A percentile compares a stretch with the other conserved stretches of the same genome.
These are phyloP conservation scores for Lateolabrax maculatus DNA, from an alignment of 2,797 vertebrate species.

Conservation along the genomic window DNA sequence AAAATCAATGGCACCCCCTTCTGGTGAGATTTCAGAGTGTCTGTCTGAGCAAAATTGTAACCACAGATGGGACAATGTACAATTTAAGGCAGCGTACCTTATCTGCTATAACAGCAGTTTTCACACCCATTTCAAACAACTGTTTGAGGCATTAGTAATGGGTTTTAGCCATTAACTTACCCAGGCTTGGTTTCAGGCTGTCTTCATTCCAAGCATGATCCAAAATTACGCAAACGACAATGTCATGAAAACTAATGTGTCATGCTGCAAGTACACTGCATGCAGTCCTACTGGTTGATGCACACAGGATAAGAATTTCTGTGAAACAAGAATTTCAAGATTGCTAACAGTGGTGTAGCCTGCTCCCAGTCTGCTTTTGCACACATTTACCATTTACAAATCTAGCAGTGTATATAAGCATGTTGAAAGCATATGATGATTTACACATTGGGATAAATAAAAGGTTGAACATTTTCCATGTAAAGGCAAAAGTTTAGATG, in stretches of 20 bases:
- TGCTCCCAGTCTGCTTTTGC: neutral
- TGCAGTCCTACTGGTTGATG: neutral
- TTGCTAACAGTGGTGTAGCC: neutral
- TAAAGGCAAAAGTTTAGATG: neutral
- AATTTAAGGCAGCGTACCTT: too few species aligned
- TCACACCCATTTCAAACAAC: neutral
- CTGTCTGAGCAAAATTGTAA: neutral
- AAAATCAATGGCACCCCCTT: slow-evolving; percentile 41
- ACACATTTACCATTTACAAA: neutral
- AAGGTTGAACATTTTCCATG: neutral
- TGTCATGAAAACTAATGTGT: neutral
- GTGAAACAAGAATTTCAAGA: neutral
- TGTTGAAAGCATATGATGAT: neutral
- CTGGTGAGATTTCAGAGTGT: slow-evolving; percentile 31
- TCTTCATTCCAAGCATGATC: neutral
- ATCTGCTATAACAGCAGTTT: neutral
- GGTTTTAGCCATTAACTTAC: neutral
- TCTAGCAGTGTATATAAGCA: fast-evolving
- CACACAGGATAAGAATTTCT: neutral
- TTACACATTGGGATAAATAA: neutral
- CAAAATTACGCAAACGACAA: neutral
- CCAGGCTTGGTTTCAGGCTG: neutral
- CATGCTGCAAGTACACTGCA: neutral
- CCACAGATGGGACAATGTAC: neutral
- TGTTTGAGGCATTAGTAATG: neutral